Conservation (phyloP, 2,797 vertebrate species). For the Enteromius fasciolatus region DNA sequence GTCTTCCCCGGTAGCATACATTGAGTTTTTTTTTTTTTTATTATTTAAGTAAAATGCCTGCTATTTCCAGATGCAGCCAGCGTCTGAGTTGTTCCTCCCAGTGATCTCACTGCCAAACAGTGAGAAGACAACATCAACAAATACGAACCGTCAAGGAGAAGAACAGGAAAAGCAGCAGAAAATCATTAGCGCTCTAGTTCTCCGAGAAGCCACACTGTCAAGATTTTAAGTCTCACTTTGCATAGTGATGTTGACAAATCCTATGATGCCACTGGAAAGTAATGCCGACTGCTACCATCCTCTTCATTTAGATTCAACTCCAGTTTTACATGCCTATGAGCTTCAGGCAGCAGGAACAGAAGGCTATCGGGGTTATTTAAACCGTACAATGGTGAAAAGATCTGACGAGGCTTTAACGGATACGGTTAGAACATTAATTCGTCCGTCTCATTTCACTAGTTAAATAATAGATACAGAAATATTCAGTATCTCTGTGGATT, state of each 20-base stretch:
- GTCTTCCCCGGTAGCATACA: neutral
- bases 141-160: slow-evolving; percentile 12
- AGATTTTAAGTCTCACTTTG: slow-evolving; percentile 49
- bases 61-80: slow-evolving; percentile 33
- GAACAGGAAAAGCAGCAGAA: slow-evolving; percentile 16
- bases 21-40: neutral
- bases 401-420: neutral
- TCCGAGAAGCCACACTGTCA: slow-evolving; percentile 44
- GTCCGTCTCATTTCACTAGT: neutral
- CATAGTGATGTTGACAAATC: slow-evolving; percentile 55
- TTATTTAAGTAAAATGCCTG: slow-evolving; percentile 19
- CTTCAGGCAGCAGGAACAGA: neutral
- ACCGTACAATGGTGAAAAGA: slow-evolving; percentile 11
- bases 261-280: slow-evolving; percentile 28
- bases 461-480: slow-evolving; percentile 21
- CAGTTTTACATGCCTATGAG: slow-evolving; percentile 23
- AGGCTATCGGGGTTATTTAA: slow-evolving; percentile 31
- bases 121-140: slow-evolving; percentile 47
- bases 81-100: slow-evolving; percentile 20
- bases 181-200: slow-evolving; percentile 55
- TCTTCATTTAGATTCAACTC: slow-evolving; percentile 48
- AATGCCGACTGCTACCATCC: slow-evolving; percentile 30
- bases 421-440: neutral
- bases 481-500: slow-evolving; percentile 19
- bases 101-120: slow-evolving; percentile 25